These are phyloP conservation scores for Trisateles emortualis DNA, from an alignment of 2,888 invertebrate species.

Conservation along the genomic window DNA sequence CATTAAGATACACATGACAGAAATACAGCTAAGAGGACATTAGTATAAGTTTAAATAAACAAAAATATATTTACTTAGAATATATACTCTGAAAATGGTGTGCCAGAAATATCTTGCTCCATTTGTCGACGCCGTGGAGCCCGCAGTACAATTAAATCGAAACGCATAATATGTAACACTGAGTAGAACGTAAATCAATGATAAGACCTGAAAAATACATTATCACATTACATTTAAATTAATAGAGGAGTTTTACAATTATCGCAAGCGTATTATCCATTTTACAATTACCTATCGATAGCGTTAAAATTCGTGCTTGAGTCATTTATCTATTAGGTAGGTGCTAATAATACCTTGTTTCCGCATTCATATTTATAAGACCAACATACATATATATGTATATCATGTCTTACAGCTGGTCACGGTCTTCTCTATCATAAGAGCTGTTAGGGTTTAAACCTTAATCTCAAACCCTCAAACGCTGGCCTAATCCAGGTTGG, in stretches of 20 bases:
- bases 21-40: no score
- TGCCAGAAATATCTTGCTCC: conserved; percentile 52
- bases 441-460: no score
- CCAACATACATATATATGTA: no score
- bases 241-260: not conserved
- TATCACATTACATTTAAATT: not conserved
- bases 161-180: conserved; percentile 55
- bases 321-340: not conserved
- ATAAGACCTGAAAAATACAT: conserved; percentile 57
- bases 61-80: conserved; percentile 61
- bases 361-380: no score
- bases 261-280: not conserved
- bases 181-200: conserved; percentile 55
- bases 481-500: no score
- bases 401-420: no score
- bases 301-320: not conserved
- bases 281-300: not conserved
- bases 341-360: not conserved
- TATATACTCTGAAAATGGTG: conserved; percentile 53
- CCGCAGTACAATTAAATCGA: conserved; percentile 49
- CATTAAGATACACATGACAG: no score
- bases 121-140: not conserved
- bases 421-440: no score
- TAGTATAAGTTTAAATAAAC: no score
- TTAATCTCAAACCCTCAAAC: no score